Conservation (phyloP, 1,140 invertebrate species). For the Lucilia sericata region DNA sequence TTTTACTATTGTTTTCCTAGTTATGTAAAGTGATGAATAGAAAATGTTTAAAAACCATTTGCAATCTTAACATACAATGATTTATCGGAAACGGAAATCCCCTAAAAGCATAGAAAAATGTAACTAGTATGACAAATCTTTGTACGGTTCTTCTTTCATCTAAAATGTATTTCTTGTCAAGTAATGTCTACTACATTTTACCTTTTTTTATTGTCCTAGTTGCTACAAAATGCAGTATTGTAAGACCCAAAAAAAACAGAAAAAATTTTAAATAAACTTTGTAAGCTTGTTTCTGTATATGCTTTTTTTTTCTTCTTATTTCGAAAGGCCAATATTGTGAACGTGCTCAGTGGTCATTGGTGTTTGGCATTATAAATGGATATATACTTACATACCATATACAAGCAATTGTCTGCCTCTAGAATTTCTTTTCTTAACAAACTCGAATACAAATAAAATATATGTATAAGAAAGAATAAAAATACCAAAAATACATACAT, state of each 20-base stretch:
- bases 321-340: not conserved
- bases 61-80: not conserved
- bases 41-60: not conserved
- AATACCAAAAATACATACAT: not conserved
- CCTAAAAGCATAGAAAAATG: not conserved
- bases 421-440: constrained; percentile 12
- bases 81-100: not conserved
- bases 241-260: not conserved
- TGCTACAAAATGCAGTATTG: not conserved
- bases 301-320: not conserved
- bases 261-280: not conserved
- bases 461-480: constrained; percentile 9
- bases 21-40: not conserved
- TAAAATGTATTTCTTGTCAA: not conserved
- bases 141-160: not conserved
- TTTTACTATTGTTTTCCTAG: too few species aligned
- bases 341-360: constrained; percentile 22
- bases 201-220: not conserved
- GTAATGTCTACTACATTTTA: not conserved
- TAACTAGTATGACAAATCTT: not conserved
- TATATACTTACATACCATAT: not conserved
- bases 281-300: too few species aligned
- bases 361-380: not conserved
- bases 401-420: constrained; percentile 27
- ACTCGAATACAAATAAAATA: not conserved